Percentiles rank a stretch among this genome's conserved stretches.
phyloP scores from a whole-genome alignment of 2,113 vertebrate species.

The Acanthochromis polyacanthus region DNA sequence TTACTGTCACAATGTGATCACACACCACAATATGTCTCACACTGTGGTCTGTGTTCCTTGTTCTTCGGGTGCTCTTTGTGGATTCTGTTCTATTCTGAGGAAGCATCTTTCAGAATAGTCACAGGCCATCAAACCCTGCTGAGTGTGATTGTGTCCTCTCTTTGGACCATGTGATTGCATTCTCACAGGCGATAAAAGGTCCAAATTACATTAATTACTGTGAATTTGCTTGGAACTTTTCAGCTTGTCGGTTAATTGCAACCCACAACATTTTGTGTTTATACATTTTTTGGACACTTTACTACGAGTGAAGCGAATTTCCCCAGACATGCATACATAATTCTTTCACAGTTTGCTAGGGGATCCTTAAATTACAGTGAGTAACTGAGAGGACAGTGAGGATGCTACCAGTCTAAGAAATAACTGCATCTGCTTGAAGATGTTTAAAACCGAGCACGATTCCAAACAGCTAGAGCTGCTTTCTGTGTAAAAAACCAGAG shows the following conservation, averaged over 20 bases:
- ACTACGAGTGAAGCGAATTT: neutral
- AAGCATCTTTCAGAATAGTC: constrained; percentile 31
- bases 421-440: neutral
- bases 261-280: neutral
- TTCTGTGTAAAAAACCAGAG: neutral
- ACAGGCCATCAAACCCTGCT: constrained; percentile 43
- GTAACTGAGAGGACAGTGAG: neutral
- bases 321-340: neutral
- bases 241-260: neutral
- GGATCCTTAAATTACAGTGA: constrained; percentile 20
- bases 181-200: constrained; percentile 33
- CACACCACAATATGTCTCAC: constrained; percentile 17
- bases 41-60: constrained; percentile 5
- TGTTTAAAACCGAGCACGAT: neutral
- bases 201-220: constrained; percentile 46
- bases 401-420: neutral
- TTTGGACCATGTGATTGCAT: constrained; percentile 49
- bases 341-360: neutral
- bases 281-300: neutral
- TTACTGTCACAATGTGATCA: constrained; percentile 31
- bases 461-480: neutral
- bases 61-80: constrained; percentile 21
- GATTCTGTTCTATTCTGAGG: constrained; percentile 56
- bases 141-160: constrained; percentile 32
- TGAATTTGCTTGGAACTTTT: constrained; percentile 31